phyloP scores from a whole-genome alignment of 2,113 vertebrate genomes.

The Sprattus sprattus region DNA sequence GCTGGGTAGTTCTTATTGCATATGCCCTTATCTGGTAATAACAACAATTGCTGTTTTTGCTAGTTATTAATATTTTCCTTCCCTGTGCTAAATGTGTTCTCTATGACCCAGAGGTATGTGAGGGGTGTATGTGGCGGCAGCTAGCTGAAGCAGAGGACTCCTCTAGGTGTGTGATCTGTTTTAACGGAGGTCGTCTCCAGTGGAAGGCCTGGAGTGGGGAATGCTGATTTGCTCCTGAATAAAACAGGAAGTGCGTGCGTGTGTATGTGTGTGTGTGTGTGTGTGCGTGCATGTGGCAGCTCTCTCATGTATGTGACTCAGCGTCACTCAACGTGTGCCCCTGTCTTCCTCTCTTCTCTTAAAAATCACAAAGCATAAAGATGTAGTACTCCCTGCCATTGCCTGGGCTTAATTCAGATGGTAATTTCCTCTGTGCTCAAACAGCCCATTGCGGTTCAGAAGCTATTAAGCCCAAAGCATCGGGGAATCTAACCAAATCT shows the following conservation, averaged over 20 bases:
- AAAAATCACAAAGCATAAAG: slow-evolving; percentile 1
- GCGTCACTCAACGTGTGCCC: background rate
- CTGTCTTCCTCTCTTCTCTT: background rate
- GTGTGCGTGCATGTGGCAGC: too few species aligned
- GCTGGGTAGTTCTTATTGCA: too few species aligned
- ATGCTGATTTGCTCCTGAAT: slow-evolving; percentile 13
- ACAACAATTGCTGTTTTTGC: too few species aligned
- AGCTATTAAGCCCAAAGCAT: slow-evolving; percentile 11
- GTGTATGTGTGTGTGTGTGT: too few species aligned
- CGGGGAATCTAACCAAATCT: slow-evolving; percentile 12
- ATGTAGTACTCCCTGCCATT: slow-evolving; percentile 6
- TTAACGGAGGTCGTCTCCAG: background rate
- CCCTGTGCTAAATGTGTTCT: background rate
- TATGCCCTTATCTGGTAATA: too few species aligned
- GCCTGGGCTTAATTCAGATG: slow-evolving; percentile 12
- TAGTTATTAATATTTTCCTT: background rate
- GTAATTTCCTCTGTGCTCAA: slow-evolving; percentile 5
- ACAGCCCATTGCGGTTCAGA: slow-evolving; percentile 6
- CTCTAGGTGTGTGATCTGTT: background rate
- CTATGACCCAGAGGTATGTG: background rate
- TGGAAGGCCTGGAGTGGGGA: background rate
- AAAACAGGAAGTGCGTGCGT: background rate
- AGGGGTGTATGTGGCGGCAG: background rate
- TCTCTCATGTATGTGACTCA: too few species aligned
- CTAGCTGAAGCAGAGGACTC: background rate